Percentiles rank a stretch among this genome's conserved stretches.
These are phyloP conservation scores for Uloborus plumipes DNA, from an alignment of 2,888 invertebrate genomes.

Conservation along the genomic window DNA sequence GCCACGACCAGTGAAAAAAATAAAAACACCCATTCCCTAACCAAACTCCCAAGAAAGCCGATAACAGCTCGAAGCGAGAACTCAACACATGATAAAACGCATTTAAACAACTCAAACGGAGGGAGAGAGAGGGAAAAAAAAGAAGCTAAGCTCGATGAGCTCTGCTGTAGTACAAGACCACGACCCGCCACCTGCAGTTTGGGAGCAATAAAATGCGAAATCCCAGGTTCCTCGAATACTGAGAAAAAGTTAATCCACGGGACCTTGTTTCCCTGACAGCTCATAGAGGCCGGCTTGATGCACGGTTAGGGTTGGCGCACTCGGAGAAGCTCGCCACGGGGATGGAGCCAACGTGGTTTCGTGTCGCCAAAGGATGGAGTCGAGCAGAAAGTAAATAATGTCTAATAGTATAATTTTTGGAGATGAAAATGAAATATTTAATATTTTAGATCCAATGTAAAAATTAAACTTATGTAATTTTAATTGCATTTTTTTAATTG, in stretches of 20 bases:
- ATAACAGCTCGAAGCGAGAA: not conserved
- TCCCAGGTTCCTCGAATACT: constrained; percentile 45
- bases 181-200: constrained; percentile 46
- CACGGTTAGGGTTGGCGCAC: constrained; percentile 48
- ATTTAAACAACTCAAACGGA: constrained; percentile 27
- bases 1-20: too few relatives aligned
- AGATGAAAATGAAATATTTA: too few relatives aligned
- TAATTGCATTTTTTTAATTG: too few relatives aligned
- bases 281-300: constrained; percentile 56
- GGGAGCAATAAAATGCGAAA: constrained; percentile 59
- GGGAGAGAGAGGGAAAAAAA: not conserved
- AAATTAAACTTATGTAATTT: too few relatives aligned
- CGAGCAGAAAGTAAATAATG: too few relatives aligned
- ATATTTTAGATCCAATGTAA: too few relatives aligned
- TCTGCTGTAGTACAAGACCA: constrained; percentile 35
- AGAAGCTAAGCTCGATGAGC: constrained; percentile 13
- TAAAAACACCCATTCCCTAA: not conserved
- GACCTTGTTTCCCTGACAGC: constrained; percentile 62
- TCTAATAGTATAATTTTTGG: too few relatives aligned
- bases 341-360: too few relatives aligned
- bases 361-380: not conserved
- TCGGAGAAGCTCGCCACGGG: too few relatives aligned
- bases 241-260: constrained; percentile 59
- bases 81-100: constrained; percentile 34
- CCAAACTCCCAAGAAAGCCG: constrained; percentile 12